phyloP scores from a whole-genome alignment of 2,113 vertebrate species.

The Podarcis muralis region DNA sequence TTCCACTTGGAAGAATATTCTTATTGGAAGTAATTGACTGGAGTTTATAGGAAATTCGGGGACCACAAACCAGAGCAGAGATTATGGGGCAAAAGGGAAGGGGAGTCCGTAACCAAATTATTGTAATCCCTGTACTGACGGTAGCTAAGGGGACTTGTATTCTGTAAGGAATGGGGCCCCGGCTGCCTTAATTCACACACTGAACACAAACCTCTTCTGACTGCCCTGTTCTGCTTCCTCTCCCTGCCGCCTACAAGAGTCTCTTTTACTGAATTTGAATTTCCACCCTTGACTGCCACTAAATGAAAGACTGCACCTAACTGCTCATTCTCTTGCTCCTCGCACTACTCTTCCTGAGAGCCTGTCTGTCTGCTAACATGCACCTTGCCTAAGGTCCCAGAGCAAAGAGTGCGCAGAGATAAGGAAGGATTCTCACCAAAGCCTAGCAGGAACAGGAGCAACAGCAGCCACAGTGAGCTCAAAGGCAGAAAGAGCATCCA shows the following conservation, averaged over 20 bases:
- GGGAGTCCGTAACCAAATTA: neutral
- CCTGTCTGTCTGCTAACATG: no score
- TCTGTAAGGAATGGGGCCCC: neutral
- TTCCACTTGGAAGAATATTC: neutral
- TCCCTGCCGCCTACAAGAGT: neutral
- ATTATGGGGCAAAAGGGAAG: neutral
- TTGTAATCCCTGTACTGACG: neutral
- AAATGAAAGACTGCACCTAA: neutral
- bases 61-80: neutral
- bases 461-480: neutral
- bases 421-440: neutral
- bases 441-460: neutral
- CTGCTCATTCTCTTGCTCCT: neutral
- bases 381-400: neutral
- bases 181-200: neutral
- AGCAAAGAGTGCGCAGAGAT: neutral
- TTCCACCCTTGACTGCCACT: neutral
- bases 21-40: neutral
- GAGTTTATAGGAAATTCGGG: neutral
- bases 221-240: neutral
- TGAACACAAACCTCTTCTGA: neutral
- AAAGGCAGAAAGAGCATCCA: neutral
- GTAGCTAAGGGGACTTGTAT: neutral
- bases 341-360: neutral
- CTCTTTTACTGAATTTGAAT: neutral